Conservation (phyloP, 2,797 vertebrate species). For the Apodemus agrarius region DNA sequence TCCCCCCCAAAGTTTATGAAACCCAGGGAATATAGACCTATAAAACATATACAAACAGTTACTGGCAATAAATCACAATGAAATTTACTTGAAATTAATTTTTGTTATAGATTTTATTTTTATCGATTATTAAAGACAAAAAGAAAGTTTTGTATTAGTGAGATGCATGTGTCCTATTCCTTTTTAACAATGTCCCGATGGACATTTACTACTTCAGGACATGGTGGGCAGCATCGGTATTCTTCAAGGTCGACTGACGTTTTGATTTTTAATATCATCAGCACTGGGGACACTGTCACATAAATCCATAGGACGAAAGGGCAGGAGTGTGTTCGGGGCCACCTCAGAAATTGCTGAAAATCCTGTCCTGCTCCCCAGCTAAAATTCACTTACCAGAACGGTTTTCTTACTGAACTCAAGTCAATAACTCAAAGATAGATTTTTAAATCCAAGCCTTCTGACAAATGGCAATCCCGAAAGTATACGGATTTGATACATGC, state of each 20-base stretch:
- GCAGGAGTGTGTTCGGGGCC: background rate
- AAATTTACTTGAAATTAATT: background rate
- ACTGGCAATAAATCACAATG: background rate
- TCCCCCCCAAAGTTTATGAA: background rate
- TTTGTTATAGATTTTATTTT: background rate
- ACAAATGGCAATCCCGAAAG: background rate
- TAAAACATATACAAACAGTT: background rate
- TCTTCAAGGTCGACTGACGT: background rate
- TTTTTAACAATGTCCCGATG: background rate
- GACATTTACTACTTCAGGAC: background rate
- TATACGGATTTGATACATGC: background rate
- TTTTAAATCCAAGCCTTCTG: background rate
- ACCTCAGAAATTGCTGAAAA: background rate
- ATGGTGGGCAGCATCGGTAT: accelerated
- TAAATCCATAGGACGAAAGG: background rate
- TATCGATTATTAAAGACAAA: background rate
- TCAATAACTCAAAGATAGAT: background rate
- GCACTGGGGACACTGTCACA: background rate
- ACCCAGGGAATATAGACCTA: background rate
- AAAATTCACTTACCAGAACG: background rate
- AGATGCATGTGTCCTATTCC: background rate
- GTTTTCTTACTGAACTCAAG: background rate
- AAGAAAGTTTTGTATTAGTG: background rate
- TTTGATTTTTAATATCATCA: background rate
- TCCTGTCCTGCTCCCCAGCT: background rate